Base-by-base conservation (phyloP, 2,888 invertebrate species). In the Strigamia crassipes region DNA sequence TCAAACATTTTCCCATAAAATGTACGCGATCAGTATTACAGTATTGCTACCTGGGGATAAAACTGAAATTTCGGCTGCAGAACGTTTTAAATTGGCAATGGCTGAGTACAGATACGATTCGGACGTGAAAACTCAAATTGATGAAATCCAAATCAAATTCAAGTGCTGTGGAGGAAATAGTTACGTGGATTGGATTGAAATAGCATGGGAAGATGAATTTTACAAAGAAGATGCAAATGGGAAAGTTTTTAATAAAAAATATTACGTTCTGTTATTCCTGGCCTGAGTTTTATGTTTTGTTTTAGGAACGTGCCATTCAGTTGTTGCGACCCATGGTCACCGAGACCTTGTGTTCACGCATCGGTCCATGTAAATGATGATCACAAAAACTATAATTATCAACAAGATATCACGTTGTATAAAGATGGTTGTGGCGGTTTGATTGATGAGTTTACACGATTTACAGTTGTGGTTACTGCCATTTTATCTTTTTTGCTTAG, bases 81-180 rank as follows among this genome's bases (percentile, higher is more conserved):
- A 61, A 1, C 78, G 78, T 9, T 78, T 78, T 38, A 34, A n/a
- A 38, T 38, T n/a, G 9, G 31, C 31, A 31, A 78, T 78, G 78
- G 8, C 9, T 23, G 31, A 34, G 9, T 78, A 78, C 27, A 38
- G 78, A 78, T 34, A 31, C 27, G 78, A 78, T n/a, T 34, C 38
- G 5, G 31, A n/a, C n/a, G n/a, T 80, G 13, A 80, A 80, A 80
- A 51, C 27, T 13, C 51, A 80, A 27, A 80, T 80, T 23, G 80
- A 80, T 51, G 42, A 27, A 31, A n/a, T 56, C 8, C 80, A 80
- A 41, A 56, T 80, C 21, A 27, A 23, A 1, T 80, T 21, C 51
- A 13, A 46, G 13, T 80, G 80, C 18, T 80, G 80, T 27, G 80
- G 80, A 1, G 80, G 56, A 13, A 18, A 27, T 31, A n/a, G 27